Evolutionary conservation across 2,113 vertebrate species (phyloP).

Genomic region (Caranx ignobilis): DNA sequence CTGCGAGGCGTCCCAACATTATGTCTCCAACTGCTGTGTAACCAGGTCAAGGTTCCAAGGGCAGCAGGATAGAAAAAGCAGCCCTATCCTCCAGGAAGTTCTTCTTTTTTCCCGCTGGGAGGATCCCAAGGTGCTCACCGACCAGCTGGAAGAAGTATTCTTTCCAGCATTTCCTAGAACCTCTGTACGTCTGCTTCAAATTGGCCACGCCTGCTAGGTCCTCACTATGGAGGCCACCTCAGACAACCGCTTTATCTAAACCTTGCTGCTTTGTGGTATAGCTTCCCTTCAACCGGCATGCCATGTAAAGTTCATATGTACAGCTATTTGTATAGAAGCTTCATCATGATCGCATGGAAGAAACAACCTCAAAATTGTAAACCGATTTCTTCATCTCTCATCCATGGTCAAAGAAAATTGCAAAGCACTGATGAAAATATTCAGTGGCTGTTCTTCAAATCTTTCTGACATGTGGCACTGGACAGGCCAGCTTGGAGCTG

Average conservation of each 20-base stretch:
- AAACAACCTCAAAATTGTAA: background rate
- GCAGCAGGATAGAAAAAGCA: background rate
- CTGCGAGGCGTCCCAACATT: background rate
- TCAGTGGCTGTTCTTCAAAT: background rate
- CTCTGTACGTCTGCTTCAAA: background rate
- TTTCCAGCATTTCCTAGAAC: background rate
- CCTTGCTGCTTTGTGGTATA: background rate
- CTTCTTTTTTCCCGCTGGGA: background rate
- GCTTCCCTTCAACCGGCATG: background rate
- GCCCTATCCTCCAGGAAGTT: background rate
- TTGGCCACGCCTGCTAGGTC: background rate
- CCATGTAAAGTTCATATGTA: background rate
- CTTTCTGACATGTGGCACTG: background rate
- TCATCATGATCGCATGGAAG: background rate
- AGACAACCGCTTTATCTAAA: background rate
- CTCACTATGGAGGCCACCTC: background rate
- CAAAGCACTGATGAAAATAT: background rate
- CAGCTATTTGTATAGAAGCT: background rate
- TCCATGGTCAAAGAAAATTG: background rate
- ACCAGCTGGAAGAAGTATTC: constrained; percentile 19
- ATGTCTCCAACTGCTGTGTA: background rate
- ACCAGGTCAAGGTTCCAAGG: background rate
- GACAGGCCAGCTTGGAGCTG: background rate
- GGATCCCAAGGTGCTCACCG: background rate
- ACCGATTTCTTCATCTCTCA: background rate